Base-by-base conservation (phyloP, 2,888 invertebrate species). In the Agrochola lota region DNA sequence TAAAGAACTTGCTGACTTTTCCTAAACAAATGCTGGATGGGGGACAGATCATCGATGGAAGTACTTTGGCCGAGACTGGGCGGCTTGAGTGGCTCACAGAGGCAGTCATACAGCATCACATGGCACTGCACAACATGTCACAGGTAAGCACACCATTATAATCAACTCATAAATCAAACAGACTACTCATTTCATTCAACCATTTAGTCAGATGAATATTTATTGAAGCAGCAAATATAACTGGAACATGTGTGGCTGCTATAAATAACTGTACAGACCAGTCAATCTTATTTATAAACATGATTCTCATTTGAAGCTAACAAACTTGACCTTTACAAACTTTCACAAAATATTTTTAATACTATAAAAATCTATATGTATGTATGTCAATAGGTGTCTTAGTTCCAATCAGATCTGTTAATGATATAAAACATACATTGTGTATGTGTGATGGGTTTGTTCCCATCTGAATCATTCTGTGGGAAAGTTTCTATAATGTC, bases 1-100 rank as follows among this genome's bases (percentile, higher is more conserved):
- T 99, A 78, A 99, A 98, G 94, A 99, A 99, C 90, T 98, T 99
- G 92, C 97, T 98, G 84, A 97, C 99, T 70, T 98, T 99, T 94
- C 99, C 99, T 3, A 99, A 99, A 97, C 99, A 99, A 95, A 96
- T 96, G 94, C 87, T 96, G 60, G 96, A 97, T 90, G 94, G 95
- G 9, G 95, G 95, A 0, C 96, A 96, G 87, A 93, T 96, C 1
- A 95, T 97, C 49, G 97, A 96, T 88, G 95, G 95, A 1, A 95
- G 93, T 80, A 95, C 93, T 0, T 93, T 98, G 81, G 97, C 97
- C 71, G 98, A 98, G 93, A 97, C 98, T 67, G 98, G 98, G 79
- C 96, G 98, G 88, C 94, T 98, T 83, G 98, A 98, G 90, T 97
- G 97, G 90, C 95, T 99, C 71, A 98, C 98, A 6, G 98, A 98